phyloP scores from a whole-genome alignment of 2,888 invertebrate genomes.

The Acleris holmiana region DNA sequence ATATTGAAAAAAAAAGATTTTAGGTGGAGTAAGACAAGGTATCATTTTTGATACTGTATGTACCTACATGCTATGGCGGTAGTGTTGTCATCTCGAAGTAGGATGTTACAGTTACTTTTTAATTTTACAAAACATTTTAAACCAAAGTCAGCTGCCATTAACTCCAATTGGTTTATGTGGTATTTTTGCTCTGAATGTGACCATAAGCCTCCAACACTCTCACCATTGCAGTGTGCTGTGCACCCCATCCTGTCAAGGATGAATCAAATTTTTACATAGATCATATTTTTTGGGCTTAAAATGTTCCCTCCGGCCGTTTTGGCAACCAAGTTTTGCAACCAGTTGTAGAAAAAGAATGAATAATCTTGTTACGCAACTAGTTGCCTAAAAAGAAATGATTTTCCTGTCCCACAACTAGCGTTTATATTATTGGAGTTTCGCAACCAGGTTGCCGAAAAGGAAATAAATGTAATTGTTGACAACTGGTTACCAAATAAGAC shows the following conservation, averaged over 20 bases:
- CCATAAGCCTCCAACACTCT: neutral
- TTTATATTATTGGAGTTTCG: too few species aligned
- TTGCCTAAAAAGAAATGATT: too few species aligned
- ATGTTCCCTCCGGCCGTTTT: neutral
- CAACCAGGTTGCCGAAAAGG: too few species aligned
- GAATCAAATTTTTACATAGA: neutral
- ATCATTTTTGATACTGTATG: neutral
- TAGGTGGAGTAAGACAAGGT: neutral
- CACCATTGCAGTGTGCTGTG: neutral
- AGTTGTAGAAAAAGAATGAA: too few species aligned
- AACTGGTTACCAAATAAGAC: too few species aligned
- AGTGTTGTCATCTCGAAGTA: neutral
- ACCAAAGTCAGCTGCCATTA: slow-evolving; percentile 1
- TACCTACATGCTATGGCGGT: neutral
- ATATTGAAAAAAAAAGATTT: neutral
- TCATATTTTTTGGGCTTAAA: neutral
- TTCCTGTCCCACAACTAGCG: too few species aligned
- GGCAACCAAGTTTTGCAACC: too few species aligned
- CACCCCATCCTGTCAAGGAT: neutral
- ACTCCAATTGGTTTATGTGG: slow-evolving; percentile 1
- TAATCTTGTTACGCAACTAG: too few species aligned
- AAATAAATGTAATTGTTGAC: too few species aligned
- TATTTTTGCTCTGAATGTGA: neutral
- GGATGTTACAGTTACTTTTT: neutral
- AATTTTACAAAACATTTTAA: slow-evolving; percentile 1